Evolutionary conservation across 2,113 vertebrate species (phyloP).

Genomic region (Corvus cornix): DNA sequence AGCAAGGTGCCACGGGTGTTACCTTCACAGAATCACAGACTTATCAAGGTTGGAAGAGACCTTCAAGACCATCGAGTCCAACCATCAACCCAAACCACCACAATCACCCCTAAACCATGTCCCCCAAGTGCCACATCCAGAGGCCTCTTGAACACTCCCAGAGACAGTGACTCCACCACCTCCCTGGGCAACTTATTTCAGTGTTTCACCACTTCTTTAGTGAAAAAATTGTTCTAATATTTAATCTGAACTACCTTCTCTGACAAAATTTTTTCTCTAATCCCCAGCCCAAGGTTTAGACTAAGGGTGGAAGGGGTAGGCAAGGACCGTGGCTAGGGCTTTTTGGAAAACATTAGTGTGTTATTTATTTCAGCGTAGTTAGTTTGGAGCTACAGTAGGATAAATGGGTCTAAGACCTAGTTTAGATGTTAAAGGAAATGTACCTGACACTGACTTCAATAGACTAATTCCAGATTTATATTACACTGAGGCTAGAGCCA

Average conservation of each 20-base stretch:
- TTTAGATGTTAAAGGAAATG: constrained; percentile 33
- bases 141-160: background rate
- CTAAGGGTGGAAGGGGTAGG: background rate
- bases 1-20: background rate
- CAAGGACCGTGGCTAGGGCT: background rate
- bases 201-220: background rate
- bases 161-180: background rate
- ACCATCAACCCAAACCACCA: background rate
- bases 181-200: background rate
- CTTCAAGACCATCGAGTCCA: accelerated
- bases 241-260: background rate
- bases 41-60: background rate
- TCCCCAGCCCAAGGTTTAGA: background rate
- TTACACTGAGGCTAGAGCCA: constrained; percentile 10
- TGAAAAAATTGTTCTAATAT: background rate
- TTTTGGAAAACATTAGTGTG: background rate
- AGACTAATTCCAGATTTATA: constrained; percentile 43
- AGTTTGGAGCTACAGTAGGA: background rate
- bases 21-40: background rate
- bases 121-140: background rate
- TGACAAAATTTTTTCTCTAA: background rate
- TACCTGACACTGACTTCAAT: constrained; percentile 18
- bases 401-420: background rate
- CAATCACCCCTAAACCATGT: background rate
- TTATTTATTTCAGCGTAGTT: background rate